Evolutionary conservation across 2,113 vertebrate species (phyloP).

Genomic region (Furnarius figulus): DNA sequence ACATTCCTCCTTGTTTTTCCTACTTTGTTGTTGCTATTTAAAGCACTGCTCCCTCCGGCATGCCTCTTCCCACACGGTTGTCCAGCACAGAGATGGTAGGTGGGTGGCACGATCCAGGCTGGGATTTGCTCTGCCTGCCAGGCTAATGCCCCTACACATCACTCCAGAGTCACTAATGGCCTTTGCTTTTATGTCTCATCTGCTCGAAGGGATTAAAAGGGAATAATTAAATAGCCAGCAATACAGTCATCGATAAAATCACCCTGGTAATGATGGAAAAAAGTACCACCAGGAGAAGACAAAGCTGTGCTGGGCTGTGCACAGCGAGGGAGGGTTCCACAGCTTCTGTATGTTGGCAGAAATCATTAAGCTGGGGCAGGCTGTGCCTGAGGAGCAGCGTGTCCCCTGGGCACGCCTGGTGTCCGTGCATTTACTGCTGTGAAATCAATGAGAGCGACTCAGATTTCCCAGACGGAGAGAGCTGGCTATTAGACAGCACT

Average conservation of each 20-base stretch:
- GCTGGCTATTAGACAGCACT: background rate
- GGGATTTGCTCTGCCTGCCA: background rate
- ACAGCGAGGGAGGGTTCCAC: accelerated
- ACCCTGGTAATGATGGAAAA: background rate
- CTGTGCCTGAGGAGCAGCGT: background rate
- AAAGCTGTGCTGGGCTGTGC: background rate
- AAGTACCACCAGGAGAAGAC: background rate
- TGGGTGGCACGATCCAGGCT: background rate
- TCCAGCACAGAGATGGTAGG: background rate
- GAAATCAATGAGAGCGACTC: background rate
- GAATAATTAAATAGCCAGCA: conserved; percentile 41
- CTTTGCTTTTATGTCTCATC: conserved; percentile 13
- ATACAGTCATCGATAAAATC: background rate
- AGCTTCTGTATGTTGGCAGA: background rate
- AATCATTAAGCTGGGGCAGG: background rate
- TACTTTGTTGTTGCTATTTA: background rate
- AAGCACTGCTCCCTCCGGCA: background rate
- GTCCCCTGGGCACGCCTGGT: background rate
- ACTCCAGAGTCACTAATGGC: background rate
- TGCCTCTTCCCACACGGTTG: background rate
- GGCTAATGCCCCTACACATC: background rate
- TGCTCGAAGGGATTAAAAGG: conserved; percentile 23
- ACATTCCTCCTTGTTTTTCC: background rate
- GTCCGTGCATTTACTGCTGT: background rate
- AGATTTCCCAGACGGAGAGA: background rate